Evolutionary conservation across 2,113 vertebrate species (phyloP).

Genomic region (Brachyistius frenatus): DNA sequence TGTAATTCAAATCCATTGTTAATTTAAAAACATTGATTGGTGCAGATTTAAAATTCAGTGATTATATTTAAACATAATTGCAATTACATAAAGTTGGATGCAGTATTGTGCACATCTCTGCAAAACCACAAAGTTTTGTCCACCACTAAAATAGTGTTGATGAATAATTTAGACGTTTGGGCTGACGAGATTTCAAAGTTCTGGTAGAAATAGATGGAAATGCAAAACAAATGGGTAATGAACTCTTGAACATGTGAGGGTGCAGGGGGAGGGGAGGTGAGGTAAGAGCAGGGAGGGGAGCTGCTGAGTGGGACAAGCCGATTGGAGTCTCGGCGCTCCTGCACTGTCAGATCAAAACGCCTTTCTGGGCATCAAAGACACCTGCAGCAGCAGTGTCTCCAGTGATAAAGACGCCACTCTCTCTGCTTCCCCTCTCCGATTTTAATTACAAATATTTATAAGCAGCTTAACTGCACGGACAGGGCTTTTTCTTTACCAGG

Average conservation of each 20-base stretch:
- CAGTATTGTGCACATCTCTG: slow-evolving; percentile 32
- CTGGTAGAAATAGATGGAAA: slow-evolving; percentile 60
- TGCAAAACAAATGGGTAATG: slow-evolving; percentile 69
- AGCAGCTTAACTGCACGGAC: slow-evolving; percentile 80
- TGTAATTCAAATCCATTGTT: background rate
- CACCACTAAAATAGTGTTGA: slow-evolving; percentile 44
- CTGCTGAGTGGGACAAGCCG: slow-evolving; percentile 63
- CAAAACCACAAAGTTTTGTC: slow-evolving; percentile 39
- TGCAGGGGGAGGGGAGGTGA: background rate
- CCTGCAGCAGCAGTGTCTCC: slow-evolving; percentile 79
- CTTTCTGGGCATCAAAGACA: slow-evolving; percentile 79
- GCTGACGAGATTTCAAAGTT: slow-evolving; percentile 64
- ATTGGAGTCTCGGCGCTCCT: slow-evolving; percentile 62
- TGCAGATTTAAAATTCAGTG: background rate
- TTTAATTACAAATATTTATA: slow-evolving; percentile 86
- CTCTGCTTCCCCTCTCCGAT: slow-evolving; percentile 66
- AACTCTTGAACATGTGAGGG: slow-evolving; percentile 62
- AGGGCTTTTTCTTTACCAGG: slow-evolving; percentile 72
- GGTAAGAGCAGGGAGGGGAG: slow-evolving; percentile 12
- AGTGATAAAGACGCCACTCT: slow-evolving; percentile 80
- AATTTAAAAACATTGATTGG: background rate
- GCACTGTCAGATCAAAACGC: slow-evolving; percentile 79
- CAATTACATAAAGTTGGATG: slow-evolving; percentile 22
- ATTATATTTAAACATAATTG: slow-evolving; percentile 1
- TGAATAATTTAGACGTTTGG: slow-evolving; percentile 61